These are phyloP conservation scores for Pseudochromis fuscus DNA, from an alignment of 2,797 vertebrate species.

Conservation along the genomic window DNA sequence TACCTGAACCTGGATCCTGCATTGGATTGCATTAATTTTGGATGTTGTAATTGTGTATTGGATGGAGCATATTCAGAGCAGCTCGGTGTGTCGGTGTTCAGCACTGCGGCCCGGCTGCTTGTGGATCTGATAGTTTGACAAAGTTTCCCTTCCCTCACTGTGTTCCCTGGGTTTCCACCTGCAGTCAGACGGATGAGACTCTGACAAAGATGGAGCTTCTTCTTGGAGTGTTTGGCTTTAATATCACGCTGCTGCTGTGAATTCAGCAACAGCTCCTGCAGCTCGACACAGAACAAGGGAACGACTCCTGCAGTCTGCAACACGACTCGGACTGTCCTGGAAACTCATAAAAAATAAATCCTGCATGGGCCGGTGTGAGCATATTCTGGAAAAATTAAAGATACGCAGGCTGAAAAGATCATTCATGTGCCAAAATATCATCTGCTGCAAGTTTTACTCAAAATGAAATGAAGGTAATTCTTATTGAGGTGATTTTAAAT, in stretches of 20 bases:
- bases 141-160: constrained; percentile 17
- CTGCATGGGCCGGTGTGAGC: no score
- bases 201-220: constrained; percentile 23
- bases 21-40: background rate
- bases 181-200: constrained; percentile 11
- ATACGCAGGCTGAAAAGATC: background rate
- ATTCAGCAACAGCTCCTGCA: constrained; percentile 35
- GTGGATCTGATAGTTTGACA: constrained; percentile 16
- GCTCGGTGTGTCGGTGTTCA: background rate
- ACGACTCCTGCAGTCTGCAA: constrained; percentile 24
- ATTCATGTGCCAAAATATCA: background rate
- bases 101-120: background rate
- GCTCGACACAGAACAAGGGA: constrained; percentile 25
- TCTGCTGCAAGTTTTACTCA: no score
- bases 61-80: constrained; percentile 26
- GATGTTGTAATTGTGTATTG: constrained; percentile 2
- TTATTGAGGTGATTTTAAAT: background rate
- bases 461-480: background rate
- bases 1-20: no score
- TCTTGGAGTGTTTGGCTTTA: constrained; percentile 39
- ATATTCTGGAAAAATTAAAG: no score
- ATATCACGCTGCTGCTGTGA: constrained; percentile 22
- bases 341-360: no score
- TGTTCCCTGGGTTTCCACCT: constrained; percentile 23
- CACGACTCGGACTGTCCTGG: constrained; percentile 5